Percentiles rank a stretch among this genome's conserved stretches.
Conservation (phyloP, 2,888 invertebrate genomes). For the Synanthedon myopaeformis region DNA sequence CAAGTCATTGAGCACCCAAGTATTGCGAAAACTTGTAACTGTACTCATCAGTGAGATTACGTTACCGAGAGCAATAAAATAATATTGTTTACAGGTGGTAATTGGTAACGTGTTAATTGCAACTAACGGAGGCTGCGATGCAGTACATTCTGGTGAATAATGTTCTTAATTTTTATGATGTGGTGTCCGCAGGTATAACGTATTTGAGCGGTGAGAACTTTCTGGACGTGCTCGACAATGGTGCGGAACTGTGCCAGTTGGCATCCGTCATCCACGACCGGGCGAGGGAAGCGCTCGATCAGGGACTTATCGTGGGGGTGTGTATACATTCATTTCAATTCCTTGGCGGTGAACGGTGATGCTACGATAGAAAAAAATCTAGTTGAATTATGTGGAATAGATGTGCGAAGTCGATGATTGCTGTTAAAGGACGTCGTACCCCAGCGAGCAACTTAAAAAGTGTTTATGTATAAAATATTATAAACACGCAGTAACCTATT, state of each 20-base stretch:
- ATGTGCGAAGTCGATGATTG: not conserved
- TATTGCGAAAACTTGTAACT: too few species aligned
- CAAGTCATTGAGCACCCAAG: too few species aligned
- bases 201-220: constrained; percentile 84
- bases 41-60: not conserved
- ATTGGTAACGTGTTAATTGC: not conserved
- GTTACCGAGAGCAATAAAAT: not conserved
- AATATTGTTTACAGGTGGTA: not conserved
- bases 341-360: not conserved
- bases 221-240: constrained; percentile 85
- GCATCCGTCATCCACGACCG: constrained; percentile 82
- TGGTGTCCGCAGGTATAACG: constrained; percentile 71
- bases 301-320: constrained; percentile 73
- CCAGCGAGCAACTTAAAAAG: too few species aligned
- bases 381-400: too few species aligned
- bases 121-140: not conserved
- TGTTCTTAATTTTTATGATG: too few species aligned
- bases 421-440: not conserved
- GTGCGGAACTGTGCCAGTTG: constrained; percentile 84
- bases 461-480: too few species aligned
- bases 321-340: constrained; percentile 15
- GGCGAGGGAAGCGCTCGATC: constrained; percentile 75
- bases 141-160: not conserved
- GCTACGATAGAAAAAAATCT: too few species aligned
- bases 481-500: too few species aligned